These are phyloP conservation scores for Aldrovandia affinis DNA, from an alignment of 2,797 vertebrate species.

Conservation along the genomic window DNA sequence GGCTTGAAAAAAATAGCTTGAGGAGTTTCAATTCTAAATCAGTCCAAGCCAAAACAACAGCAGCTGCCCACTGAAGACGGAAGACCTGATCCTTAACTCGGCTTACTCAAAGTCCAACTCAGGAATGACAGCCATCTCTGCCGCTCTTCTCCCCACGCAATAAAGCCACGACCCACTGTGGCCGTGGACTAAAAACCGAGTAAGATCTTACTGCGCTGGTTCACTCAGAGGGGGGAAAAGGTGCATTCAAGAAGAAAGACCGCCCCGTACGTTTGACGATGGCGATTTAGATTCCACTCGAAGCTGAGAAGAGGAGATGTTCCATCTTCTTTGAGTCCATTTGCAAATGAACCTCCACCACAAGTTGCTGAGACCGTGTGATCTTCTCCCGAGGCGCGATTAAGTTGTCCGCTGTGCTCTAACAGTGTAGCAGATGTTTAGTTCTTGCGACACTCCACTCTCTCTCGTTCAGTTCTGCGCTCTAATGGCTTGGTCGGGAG, in stretches of 20 bases:
- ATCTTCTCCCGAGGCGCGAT: slow-evolving; percentile 12
- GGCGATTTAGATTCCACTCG: slow-evolving; percentile 8
- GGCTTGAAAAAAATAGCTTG: slow-evolving; percentile 19
- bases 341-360: slow-evolving; percentile 14
- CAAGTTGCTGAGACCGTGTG: slow-evolving; percentile 5
- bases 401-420: slow-evolving; percentile 23
- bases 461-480: slow-evolving; percentile 11
- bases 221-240: slow-evolving; percentile 36
- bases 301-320: neutral
- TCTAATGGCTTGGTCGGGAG: slow-evolving; percentile 37
- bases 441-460: slow-evolving; percentile 12
- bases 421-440: slow-evolving; percentile 34
- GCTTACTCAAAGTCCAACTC: slow-evolving; percentile 63
- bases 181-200: neutral
- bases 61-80: slow-evolving; percentile 48
- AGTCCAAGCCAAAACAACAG: slow-evolving; percentile 50
- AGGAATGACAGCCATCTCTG: slow-evolving; percentile 26
- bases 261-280: neutral
- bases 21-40: slow-evolving; percentile 56
- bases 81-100: slow-evolving; percentile 47
- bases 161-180: slow-evolving; percentile 16
- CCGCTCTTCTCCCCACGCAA: slow-evolving; percentile 24
- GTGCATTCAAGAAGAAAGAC: slow-evolving; percentile 54
- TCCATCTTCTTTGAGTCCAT: neutral
- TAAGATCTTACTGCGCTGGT: slow-evolving; percentile 4